Evolutionary conservation across 2,797 vertebrate species (phyloP).

Genomic region (Varecia variegata): DNA sequence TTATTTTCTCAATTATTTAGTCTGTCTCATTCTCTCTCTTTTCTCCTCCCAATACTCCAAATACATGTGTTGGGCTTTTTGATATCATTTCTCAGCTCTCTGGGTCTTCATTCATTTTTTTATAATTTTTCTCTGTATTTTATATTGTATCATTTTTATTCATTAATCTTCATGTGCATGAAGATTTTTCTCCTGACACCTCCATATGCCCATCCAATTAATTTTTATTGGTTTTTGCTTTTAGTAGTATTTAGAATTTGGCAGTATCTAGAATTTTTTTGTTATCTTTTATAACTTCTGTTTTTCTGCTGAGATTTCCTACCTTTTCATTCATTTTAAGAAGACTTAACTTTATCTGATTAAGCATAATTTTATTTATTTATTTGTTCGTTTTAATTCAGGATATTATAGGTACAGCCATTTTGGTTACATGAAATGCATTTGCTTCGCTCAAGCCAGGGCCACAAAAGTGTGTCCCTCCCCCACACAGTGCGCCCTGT

Average conservation of each 20-base stretch:
- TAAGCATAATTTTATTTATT: background rate
- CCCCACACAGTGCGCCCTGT: too few relatives aligned
- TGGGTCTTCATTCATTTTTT: background rate
- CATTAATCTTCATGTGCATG: background rate
- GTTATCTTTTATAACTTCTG: background rate
- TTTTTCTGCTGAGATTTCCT: background rate
- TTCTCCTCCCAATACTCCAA: background rate
- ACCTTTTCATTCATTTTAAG: background rate
- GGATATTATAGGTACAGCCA: too few relatives aligned
- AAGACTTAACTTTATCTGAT: background rate
- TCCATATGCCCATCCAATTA: background rate
- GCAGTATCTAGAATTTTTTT: background rate
- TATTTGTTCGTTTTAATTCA: too few relatives aligned
- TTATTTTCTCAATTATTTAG: background rate
- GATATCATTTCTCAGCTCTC: background rate
- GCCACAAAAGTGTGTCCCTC: too few relatives aligned
- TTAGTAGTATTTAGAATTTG: background rate
- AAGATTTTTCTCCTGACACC: background rate
- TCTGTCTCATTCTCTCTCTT: background rate
- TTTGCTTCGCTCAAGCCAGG: too few relatives aligned
- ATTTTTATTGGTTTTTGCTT: background rate
- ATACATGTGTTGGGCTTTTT: background rate
- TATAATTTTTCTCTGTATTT: background rate
- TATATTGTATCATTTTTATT: background rate
- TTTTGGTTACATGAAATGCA: too few relatives aligned